Evolutionary conservation across 2,113 vertebrate genomes (phyloP).

Genomic region (Smithornis capensis): DNA sequence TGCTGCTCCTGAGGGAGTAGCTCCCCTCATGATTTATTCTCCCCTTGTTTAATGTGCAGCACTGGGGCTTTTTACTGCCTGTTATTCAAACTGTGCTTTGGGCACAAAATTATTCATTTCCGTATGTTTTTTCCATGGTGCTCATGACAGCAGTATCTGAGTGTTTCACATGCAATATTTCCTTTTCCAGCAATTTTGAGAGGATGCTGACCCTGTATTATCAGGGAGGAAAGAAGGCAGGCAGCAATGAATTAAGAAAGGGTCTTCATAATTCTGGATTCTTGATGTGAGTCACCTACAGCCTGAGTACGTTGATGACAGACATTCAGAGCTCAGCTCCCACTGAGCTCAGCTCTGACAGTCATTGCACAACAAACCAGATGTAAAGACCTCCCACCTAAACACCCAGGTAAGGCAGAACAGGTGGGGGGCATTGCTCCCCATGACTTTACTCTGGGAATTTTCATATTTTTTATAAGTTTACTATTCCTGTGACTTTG

Average conservation of each 20-base stretch:
- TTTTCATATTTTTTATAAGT: background rate
- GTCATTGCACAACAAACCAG: background rate
- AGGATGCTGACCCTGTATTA: background rate
- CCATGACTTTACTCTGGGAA: background rate
- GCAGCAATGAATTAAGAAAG: background rate
- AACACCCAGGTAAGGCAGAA: background rate
- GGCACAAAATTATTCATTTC: slow-evolving; percentile 48
- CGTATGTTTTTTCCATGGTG: background rate
- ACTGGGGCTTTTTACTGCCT: slow-evolving; percentile 12
- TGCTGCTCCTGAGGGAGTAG: background rate
- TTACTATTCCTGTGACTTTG: background rate
- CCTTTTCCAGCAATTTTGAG: background rate
- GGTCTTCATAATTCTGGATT: background rate
- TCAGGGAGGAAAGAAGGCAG: background rate
- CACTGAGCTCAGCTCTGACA: background rate
- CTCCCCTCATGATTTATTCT: slow-evolving; percentile 33
- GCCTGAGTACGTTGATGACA: background rate
- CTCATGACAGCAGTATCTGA: slow-evolving; percentile 1
- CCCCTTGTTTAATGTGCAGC: background rate
- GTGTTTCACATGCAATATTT: background rate
- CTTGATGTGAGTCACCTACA: background rate
- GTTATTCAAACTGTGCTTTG: slow-evolving; percentile 39
- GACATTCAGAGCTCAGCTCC: background rate
- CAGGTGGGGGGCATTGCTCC: background rate
- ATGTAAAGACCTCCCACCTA: background rate